Percentiles rank a stretch among this genome's conserved stretches.
phyloP scores from a whole-genome alignment of 2,797 vertebrate species.

The Catamblyrhynchus diadema region DNA sequence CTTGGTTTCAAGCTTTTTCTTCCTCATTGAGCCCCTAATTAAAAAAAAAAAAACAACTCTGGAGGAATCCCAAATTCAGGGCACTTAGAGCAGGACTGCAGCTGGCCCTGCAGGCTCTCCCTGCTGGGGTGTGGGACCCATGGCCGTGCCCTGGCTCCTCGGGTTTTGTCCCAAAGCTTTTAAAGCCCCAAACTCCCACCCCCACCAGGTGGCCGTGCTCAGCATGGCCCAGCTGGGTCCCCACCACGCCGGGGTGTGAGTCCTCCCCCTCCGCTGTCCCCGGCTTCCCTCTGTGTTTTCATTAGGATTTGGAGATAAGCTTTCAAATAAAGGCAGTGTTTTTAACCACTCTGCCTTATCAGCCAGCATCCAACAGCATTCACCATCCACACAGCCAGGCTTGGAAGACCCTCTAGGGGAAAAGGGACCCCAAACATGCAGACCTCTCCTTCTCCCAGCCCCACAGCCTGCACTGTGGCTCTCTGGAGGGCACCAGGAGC shows the following conservation, averaged over 20 bases:
- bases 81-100: accelerated
- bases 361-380: not conserved
- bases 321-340: conserved; percentile 19
- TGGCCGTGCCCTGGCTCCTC: not conserved
- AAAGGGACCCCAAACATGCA: not conserved
- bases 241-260: not conserved
- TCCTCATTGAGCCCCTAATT: not conserved
- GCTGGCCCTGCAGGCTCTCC: not conserved
- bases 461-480: not conserved
- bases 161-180: not conserved
- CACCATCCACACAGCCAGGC: not conserved
- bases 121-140: accelerated
- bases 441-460: not conserved
- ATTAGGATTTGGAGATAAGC: conserved; percentile 55
- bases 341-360: conserved; percentile 44
- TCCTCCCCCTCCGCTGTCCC: not conserved
- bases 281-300: not conserved
- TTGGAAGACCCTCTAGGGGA: not conserved
- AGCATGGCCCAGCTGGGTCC: not conserved
- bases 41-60: not conserved
- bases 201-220: not conserved
- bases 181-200: not conserved
- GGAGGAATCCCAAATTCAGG: not conserved
- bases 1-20: conserved; percentile 41
- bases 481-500: not conserved